Base-by-base conservation (phyloP, 2,888 invertebrate genomes). In the Euspilapteryx auroguttella region DNA sequence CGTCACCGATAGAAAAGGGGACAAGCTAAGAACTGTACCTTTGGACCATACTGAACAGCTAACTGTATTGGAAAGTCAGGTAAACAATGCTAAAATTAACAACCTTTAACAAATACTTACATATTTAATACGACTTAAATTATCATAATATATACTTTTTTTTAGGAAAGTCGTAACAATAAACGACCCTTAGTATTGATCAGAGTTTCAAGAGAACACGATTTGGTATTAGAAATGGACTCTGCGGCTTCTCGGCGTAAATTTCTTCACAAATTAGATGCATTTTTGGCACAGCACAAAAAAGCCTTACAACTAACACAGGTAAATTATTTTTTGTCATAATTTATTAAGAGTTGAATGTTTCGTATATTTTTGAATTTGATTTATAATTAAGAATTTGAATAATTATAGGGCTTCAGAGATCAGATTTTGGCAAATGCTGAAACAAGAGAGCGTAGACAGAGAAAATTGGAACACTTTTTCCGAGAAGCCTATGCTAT, bases 401-500 rank as follows among this genome's bases (percentile, higher is more conserved):
- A n/a, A n/a, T n/a, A n/a, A n/a, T n/a, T n/a, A n/a, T 55, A 79
- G 79, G 81, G 85, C n/a, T 82, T 83, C 39, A 80, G 92, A 15
- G 94, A 94, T 40, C 83, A 90, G 36, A 90, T 95, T 81, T 56
- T 94, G 31, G 87, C 90, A 6, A 89, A 92, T 47, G 94, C 94
- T 6, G 96, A 96, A 63, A 96, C 96, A 1, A 86, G 93, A 40
- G 94, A 95, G 49, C 79, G 95, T 5, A 66, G 96, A n/a, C 94
- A 96, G 54, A 87, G 89, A 45, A 86, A 92, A 39, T 59, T 97
- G 29, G 96, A 96, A 54, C 89, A 94, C 71, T 97, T 97, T 78
- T 97, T 97, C 68, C 80, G 96, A 34, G 95, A 96, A 69, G 96
- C 95, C 0, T 96, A 96, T 47, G 93, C 94, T 0, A 75, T 95